These are phyloP conservation scores for Zaprionus lineosus DNA, from an alignment of 2,888 invertebrate species.

Conservation along the genomic window DNA sequence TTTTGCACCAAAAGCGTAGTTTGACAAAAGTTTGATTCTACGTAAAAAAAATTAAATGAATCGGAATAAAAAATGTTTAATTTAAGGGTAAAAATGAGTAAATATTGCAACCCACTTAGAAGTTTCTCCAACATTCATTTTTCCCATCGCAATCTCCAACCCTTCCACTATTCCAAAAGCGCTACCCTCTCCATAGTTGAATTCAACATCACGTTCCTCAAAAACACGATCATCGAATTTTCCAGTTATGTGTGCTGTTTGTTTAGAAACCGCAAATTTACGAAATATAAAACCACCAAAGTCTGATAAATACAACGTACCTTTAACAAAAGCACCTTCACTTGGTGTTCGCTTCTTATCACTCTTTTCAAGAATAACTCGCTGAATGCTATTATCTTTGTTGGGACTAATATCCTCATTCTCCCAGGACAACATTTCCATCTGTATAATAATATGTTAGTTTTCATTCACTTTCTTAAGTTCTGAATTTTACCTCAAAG, in stretches of 20 bases:
- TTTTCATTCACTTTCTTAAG: no score
- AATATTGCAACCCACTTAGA: slow-evolving; percentile 83
- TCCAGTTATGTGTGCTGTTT: slow-evolving; percentile 75
- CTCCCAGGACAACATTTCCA: slow-evolving; percentile 94
- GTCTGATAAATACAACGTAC: slow-evolving; percentile 83
- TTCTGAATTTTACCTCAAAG: slow-evolving; percentile 89
- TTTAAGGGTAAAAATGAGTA: background rate
- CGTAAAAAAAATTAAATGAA: slow-evolving; percentile 1
- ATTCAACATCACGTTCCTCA: slow-evolving; percentile 92
- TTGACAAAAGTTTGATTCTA: slow-evolving; percentile 87
- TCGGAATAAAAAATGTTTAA: no score
- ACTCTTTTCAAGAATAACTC: slow-evolving; percentile 88
- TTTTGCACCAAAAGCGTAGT: slow-evolving; percentile 90
- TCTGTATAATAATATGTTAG: slow-evolving; percentile 83
- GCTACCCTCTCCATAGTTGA: slow-evolving; percentile 92
- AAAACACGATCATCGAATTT: slow-evolving; percentile 70
- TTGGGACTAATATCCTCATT: slow-evolving; percentile 94
- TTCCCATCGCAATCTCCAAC: slow-evolving; percentile 90
- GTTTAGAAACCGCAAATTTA: slow-evolving; percentile 17
- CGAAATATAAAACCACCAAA: slow-evolving; percentile 11
- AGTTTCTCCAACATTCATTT: slow-evolving; percentile 91
- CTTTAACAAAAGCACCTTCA: slow-evolving; percentile 91
- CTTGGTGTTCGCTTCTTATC: slow-evolving; percentile 89
- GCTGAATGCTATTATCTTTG: slow-evolving; percentile 92
- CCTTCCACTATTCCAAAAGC: slow-evolving; percentile 90